Evolutionary conservation across 2,888 invertebrate species (phyloP), one percentile per base, ranked within the genome.

Genomic region (Sphaeridia pumilis): DNA sequence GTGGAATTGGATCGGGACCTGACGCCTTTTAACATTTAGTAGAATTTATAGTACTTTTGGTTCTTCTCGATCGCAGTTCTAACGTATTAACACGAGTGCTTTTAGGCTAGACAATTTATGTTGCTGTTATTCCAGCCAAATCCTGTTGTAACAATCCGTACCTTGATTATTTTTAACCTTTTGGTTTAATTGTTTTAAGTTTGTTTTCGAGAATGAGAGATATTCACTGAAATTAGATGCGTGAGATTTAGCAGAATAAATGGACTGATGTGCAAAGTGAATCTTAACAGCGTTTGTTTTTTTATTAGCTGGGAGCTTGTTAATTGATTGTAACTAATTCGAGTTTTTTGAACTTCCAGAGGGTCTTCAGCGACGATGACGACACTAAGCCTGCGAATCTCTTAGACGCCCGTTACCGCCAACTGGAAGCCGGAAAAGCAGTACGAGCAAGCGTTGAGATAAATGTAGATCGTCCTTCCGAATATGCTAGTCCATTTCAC

Each of bases 1-100:
- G 47, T 46, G 54, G 56, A 21, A 48, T 48, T 52, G 49, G 49
- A 27, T 58, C 52, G n/a, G n/a, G n/a, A n/a, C n/a, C 43, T 43
- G 42, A 28, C 51, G 55, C 12, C 57, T 57, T 45, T 52, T 57
- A 49, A 57, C 45, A 27, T 36, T 27, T 38, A 17, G 17, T 38
- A 17, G 12, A 20, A 14, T 38, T 38, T 17, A 38, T 17, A 38
- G 5, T 31, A 31, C 14, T 31, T 31, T 10, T 31, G 14, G n/a
- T n/a, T n/a, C n/a, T n/a, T n/a, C n/a, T n/a, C n/a, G n/a, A n/a
- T n/a, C n/a, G n/a, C n/a, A n/a, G n/a, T n/a, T n/a, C n/a, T n/a
- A n/a, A n/a, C n/a, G n/a, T n/a, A n/a, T n/a, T n/a, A n/a, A n/a
- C n/a, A n/a, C n/a, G n/a, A n/a, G n/a, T n/a, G n/a, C n/a, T n/a